A percentile compares a stretch with the other conserved stretches of the same genome.
phyloP scores from a whole-genome alignment of 2,113 vertebrate genomes.

The Gopherus evgoodei region DNA sequence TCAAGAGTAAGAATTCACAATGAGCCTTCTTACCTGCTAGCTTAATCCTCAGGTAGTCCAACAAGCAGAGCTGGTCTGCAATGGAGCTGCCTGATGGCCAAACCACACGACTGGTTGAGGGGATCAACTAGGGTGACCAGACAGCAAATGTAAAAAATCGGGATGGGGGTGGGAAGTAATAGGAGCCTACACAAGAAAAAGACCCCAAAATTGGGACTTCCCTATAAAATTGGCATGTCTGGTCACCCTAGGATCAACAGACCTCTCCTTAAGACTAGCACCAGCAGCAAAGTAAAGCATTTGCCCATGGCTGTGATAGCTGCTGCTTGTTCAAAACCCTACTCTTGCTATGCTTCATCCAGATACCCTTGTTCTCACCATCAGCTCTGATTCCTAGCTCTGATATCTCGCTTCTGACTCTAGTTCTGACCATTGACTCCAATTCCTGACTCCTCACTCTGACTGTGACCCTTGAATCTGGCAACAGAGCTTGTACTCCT shows the following conservation, averaged over 20 bases:
- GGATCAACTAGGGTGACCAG: too few species aligned
- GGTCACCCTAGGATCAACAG: not conserved
- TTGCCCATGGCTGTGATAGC: not conserved
- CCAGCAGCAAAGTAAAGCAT: not conserved
- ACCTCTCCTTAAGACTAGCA: not conserved
- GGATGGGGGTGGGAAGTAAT: too few species aligned
- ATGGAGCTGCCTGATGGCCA: not conserved
- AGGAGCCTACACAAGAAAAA: too few species aligned
- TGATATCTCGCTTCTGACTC: not conserved
- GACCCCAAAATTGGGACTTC: too few species aligned
- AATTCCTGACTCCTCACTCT: not conserved
- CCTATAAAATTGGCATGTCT: too few species aligned
- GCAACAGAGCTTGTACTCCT: not conserved
- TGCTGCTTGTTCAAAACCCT: not conserved
- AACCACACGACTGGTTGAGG: not conserved
- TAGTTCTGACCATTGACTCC: not conserved
- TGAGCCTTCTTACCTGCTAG: not conserved
- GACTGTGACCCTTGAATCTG: not conserved
- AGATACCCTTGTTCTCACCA: not conserved
- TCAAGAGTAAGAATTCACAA: not conserved
- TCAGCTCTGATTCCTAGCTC: not conserved
- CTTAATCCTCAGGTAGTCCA: not conserved
- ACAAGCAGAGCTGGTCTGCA: not conserved
- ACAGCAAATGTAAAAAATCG: too few species aligned
- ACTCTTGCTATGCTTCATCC: not conserved